Conservation (phyloP, 2,797 vertebrate genomes). For the Phrynocephalus forsythii region DNA sequence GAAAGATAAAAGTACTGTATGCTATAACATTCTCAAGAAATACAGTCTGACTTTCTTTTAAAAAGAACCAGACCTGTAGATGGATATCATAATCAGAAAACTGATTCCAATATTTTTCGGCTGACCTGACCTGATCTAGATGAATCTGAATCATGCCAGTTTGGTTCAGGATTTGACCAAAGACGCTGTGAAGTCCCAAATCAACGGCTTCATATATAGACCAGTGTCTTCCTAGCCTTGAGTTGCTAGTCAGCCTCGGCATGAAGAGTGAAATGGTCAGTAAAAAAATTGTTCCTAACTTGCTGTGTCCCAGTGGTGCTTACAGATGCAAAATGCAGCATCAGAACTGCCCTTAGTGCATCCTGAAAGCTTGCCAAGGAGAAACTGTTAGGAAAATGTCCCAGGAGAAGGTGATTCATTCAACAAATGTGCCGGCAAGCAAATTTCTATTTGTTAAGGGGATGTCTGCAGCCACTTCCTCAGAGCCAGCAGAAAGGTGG, state of each 20-base stretch:
- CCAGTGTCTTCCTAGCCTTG: neutral
- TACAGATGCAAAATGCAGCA: neutral
- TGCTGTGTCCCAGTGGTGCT: neutral
- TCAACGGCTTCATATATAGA: neutral
- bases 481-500: neutral
- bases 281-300: neutral
- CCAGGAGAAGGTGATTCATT: slow-evolving; percentile 12
- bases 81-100: too few species aligned
- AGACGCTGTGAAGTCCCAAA: neutral
- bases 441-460: neutral
- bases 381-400: neutral
- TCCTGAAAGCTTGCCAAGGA: neutral
- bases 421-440: neutral
- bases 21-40: neutral
- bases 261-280: neutral
- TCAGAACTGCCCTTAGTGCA: neutral
- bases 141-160: neutral
- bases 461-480: neutral
- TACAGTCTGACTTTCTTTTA: neutral
- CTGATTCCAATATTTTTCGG: neutral
- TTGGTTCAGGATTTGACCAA: neutral
- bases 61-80: neutral
- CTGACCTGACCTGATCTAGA: neutral
- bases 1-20: too few species aligned
- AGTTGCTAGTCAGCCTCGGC: too few species aligned